Base-by-base conservation (phyloP, 2,797 vertebrate genomes). In the Bufotes viridis region DNA sequence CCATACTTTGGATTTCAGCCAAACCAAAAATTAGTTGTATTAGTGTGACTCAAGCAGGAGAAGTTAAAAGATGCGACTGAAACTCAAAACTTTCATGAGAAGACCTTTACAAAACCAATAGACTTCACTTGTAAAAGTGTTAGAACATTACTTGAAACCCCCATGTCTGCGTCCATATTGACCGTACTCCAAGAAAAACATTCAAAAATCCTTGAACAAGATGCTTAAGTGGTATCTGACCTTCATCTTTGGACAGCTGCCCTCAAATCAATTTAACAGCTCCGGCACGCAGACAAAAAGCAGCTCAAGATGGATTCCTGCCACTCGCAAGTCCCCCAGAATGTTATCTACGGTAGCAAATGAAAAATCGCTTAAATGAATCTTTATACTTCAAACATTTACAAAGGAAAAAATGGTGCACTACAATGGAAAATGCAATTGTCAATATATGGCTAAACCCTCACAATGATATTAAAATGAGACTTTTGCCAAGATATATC, bases 241-340 rank as follows among this genome's bases (percentile, higher is more conserved):
- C 87, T 88, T 85, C 83, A 88, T 88, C 82, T 85, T 88, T 88
- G 87, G 87, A 67, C 18, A 57, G 78, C 55, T 10, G 82, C 87
- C 87, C 78, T 85, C 83, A 88, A 88, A 88, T 74, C 82, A 88
- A 88, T 88, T 88, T 88, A 85, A 88, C 78, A 75, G 58, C 78
- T 72, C 49, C 78, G 76, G 42, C 24, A 22, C 24, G 81, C 60
- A 78, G 26, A 63, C 57, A 74, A 53, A 81, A 81, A 63, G 42
- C 29, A 74, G 57, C n/a, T 81, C 26, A 8, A 26, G 78, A 85
- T 75, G 78, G 75, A 85, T 75, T 58, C 20, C 24, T 65, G 83
- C 42, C 87, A 85, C 82, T 81, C 63, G 70, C 49, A 61, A 72
- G 60, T 20, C 76, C 78, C 55, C 87, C 49, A 53, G 22, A 84